These are phyloP conservation scores for Hydrophis major DNA, from an alignment of 2,797 vertebrate genomes.

Conservation along the genomic window DNA sequence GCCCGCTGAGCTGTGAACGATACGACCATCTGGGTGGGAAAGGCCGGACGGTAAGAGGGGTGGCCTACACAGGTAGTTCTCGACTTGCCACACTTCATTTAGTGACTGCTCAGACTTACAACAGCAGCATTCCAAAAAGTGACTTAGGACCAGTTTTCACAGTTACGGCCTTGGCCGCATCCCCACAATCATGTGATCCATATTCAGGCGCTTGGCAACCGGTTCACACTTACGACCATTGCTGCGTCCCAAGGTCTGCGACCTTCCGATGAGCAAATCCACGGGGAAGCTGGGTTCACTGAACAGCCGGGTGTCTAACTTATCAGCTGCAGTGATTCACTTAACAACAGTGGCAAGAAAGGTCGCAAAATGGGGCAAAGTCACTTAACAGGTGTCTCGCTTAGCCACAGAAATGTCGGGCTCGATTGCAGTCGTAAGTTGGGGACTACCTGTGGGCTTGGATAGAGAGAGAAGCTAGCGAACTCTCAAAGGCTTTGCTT, in stretches of 20 bases:
- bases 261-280: background rate
- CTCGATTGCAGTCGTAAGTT: background rate
- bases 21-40: too few relatives aligned
- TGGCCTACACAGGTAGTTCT: background rate
- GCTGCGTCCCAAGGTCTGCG: background rate
- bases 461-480: background rate
- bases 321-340: too few relatives aligned
- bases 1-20: background rate
- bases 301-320: too few relatives aligned
- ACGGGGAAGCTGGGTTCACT: too few relatives aligned
- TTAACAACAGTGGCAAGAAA: background rate
- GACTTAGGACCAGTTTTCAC: too few relatives aligned
- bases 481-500: rapidly evolving
- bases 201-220: too few relatives aligned
- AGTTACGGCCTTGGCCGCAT: too few relatives aligned
- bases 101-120: background rate
- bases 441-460: background rate
- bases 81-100: too few relatives aligned
- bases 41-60: background rate
- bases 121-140: background rate
- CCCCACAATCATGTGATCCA: too few relatives aligned
- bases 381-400: background rate
- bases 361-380: background rate
- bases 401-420: background rate
- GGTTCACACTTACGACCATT: too few relatives aligned